These are phyloP conservation scores for Myodes glareolus DNA, from an alignment of 2,113 vertebrate genomes.

Conservation along the genomic window DNA sequence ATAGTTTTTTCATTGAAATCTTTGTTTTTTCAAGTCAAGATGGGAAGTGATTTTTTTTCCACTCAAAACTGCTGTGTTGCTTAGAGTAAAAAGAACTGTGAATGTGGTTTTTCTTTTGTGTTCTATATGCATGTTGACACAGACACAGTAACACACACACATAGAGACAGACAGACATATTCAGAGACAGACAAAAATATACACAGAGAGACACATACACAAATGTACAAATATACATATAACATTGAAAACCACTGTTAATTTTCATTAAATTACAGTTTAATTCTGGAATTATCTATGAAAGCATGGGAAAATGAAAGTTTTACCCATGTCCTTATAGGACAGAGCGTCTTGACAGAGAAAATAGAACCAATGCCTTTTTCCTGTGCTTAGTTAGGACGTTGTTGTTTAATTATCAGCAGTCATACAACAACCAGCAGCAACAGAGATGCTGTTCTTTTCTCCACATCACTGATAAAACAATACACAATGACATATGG, in stretches of 20 bases:
- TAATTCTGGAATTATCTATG: not conserved
- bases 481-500: not conserved
- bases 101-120: not conserved
- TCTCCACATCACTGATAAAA: not conserved
- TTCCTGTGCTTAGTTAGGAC: not conserved
- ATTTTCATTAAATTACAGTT: not conserved
- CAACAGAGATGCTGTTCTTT: not conserved
- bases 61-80: not conserved
- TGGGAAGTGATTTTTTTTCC: not conserved
- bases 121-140: not conserved
- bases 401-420: not conserved
- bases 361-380: not conserved
- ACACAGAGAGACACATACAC: not conserved
- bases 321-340: not conserved
- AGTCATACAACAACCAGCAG: not conserved
- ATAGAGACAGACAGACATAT: not conserved
- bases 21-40: not conserved
- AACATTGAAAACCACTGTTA: not conserved
- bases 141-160: not conserved
- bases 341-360: not conserved
- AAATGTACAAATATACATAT: not conserved
- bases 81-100: not conserved
- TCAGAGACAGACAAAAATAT: not conserved
- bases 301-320: not conserved
- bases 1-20: slow-evolving; percentile 10